Evolutionary conservation across 2,888 invertebrate genomes (phyloP).

Genomic region (Sarcophaga carnaria): DNA sequence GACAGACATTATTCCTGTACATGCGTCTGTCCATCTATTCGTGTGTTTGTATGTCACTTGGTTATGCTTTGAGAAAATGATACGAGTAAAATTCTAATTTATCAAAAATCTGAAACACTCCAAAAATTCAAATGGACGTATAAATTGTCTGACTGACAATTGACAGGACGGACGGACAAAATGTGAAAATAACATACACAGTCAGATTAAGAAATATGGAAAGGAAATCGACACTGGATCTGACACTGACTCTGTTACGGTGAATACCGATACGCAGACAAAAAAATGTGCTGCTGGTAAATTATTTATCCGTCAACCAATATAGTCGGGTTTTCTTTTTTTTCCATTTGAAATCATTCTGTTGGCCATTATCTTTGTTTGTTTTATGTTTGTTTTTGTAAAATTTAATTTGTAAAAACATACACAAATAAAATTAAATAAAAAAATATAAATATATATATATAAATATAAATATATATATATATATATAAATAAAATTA

Average conservation of each 20-base stretch:
- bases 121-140: too few species aligned
- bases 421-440: too few species aligned
- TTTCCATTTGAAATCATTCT: background rate
- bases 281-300: background rate
- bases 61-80: slow-evolving; percentile 38
- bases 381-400: too few species aligned
- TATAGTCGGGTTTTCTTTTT: background rate
- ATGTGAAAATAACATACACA: background rate
- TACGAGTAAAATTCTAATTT: slow-evolving; percentile 56
- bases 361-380: too few species aligned
- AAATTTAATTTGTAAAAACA: too few species aligned
- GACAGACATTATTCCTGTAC: background rate
- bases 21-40: too few species aligned
- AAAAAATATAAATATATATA: too few species aligned
- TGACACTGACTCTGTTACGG: background rate
- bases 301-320: background rate
- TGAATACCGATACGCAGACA: too few species aligned
- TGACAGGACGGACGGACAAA: background rate
- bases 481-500: too few species aligned
- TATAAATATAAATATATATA: too few species aligned
- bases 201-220: too few species aligned
- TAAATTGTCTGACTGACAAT: background rate
- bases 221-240: background rate
- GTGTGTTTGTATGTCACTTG: background rate
- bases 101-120: slow-evolving; percentile 44